Percentiles rank a stretch among this genome's conserved stretches.
These are phyloP conservation scores for Amblyornis subalaris DNA, from an alignment of 2,113 vertebrate genomes.

Conservation along the genomic window DNA sequence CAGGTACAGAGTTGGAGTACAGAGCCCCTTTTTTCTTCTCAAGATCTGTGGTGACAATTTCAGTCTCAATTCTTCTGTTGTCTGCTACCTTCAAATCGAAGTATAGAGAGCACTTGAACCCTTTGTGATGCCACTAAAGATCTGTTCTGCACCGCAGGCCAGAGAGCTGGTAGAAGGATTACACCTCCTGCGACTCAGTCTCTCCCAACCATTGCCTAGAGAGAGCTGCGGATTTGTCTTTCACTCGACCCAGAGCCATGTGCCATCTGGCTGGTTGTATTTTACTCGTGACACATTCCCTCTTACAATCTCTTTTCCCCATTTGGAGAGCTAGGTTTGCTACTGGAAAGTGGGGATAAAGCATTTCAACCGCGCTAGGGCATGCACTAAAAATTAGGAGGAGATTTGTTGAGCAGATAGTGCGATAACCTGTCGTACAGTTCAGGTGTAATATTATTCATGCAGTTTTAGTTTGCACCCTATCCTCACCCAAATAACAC, in stretches of 20 bases:
- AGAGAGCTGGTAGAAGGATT: background rate
- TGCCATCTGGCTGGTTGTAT: background rate
- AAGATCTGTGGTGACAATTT: background rate
- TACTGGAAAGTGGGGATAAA: background rate
- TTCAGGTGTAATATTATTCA: background rate
- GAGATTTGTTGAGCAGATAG: background rate
- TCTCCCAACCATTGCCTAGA: background rate
- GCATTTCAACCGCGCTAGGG: background rate
- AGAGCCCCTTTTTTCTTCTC: background rate
- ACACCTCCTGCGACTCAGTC: background rate
- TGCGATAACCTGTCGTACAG: background rate
- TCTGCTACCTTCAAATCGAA: background rate
- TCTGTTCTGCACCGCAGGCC: background rate
- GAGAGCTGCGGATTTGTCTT: background rate
- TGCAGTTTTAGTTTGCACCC: background rate
- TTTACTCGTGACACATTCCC: background rate
- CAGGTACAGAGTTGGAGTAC: background rate
- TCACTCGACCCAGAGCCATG: background rate
- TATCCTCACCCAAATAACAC: background rate
- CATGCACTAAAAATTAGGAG: background rate
- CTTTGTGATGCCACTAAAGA: background rate
- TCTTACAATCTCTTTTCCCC: background rate
- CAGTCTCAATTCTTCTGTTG: background rate
- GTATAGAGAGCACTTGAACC: background rate
- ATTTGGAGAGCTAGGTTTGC: background rate